Evolutionary conservation across 2,797 vertebrate genomes (phyloP).

Genomic region (Streptopelia turtur): DNA sequence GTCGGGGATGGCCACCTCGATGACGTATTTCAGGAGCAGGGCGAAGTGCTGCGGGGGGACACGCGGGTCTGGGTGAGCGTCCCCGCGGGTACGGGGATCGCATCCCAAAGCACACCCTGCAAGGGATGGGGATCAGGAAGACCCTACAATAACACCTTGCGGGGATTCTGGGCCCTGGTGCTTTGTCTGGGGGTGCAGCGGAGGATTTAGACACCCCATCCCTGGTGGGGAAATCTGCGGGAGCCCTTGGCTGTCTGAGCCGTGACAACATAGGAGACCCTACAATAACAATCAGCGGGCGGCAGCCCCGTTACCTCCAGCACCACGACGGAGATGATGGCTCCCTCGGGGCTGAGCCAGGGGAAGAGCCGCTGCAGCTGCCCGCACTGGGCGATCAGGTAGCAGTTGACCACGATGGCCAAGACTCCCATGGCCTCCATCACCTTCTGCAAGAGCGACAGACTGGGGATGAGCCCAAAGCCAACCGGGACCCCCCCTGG

Average conservation of each 20-base stretch:
- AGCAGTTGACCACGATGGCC: constrained; percentile 97
- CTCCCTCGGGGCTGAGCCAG: constrained; percentile 93
- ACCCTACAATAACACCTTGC: not conserved
- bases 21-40: constrained; percentile 93
- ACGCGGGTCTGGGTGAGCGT: not conserved
- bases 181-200: not conserved
- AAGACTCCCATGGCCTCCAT: constrained; percentile 97
- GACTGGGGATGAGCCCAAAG: not conserved
- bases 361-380: constrained; percentile 96
- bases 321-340: constrained; percentile 94
- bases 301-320: constrained; percentile 84
- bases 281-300: accelerated
- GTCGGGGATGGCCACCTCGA: constrained; percentile 94
- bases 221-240: not conserved
- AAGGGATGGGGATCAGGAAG: not conserved
- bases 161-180: not conserved
- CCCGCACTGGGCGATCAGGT: constrained; percentile 95
- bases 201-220: not conserved
- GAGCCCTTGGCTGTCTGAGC: not conserved
- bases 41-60: constrained; percentile 87
- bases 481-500: accelerated
- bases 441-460: constrained; percentile 81
- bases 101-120: accelerated
- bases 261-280: not conserved
- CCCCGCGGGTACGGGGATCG: not conserved